Conservation (phyloP, 2,888 invertebrate genomes). For the Tetranychus truncatus region DNA sequence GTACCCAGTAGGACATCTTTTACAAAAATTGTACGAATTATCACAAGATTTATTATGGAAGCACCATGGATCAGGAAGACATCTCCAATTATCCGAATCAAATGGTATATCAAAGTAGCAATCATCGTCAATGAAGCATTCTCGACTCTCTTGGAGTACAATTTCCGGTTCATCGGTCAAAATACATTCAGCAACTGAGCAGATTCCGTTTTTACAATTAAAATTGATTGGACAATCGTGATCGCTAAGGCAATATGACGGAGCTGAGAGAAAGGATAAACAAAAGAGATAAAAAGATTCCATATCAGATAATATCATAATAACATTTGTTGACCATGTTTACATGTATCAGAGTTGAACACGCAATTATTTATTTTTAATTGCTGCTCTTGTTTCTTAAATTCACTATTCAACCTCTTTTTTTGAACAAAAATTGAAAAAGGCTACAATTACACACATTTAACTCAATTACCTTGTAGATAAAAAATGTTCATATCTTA, state of each 20-base stretch:
- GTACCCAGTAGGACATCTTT: neutral
- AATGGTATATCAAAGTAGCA: neutral
- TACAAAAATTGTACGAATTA: neutral
- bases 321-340: neutral
- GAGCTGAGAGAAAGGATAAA: neutral
- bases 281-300: neutral
- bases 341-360: neutral
- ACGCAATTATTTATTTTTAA: neutral
- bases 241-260: neutral
- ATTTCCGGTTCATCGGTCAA: neutral
- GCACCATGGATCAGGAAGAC: neutral
- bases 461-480: no score
- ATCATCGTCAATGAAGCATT: slow-evolving; percentile 3
- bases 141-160: neutral
- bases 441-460: no score
- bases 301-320: neutral
- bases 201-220: neutral
- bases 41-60: neutral
- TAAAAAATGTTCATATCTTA: no score
- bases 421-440: no score
- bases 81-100: neutral
- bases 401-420: no score
- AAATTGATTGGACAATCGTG: slow-evolving; percentile 5
- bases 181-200: slow-evolving; percentile 2
- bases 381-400: no score